Evolutionary conservation across 2,113 vertebrate genomes (phyloP).

Genomic region (Prietella phreatophila): DNA sequence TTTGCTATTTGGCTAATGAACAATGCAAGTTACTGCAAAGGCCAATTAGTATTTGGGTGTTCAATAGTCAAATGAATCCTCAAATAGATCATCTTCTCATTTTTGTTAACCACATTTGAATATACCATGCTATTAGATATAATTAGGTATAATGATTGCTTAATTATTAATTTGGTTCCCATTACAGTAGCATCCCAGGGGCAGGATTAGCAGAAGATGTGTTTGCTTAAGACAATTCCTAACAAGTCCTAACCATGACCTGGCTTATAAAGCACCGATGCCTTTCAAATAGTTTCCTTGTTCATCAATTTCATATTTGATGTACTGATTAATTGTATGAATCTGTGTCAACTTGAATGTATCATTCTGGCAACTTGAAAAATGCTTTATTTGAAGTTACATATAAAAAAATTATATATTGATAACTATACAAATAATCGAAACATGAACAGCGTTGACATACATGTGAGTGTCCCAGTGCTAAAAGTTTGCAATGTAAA

Average conservation of each 20-base stretch:
- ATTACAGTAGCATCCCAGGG: neutral
- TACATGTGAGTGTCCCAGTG: too few relatives aligned
- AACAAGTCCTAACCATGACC: too few relatives aligned
- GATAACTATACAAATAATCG: too few relatives aligned
- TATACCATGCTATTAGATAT: neutral
- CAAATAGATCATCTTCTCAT: neutral
- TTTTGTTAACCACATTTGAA: neutral
- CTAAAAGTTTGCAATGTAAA: too few relatives aligned
- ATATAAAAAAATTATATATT: too few relatives aligned
- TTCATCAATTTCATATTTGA: too few relatives aligned
- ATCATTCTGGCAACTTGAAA: too few relatives aligned
- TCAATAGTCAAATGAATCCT: neutral
- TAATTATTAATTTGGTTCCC: neutral
- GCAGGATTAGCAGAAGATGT: neutral
- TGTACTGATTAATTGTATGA: too few relatives aligned
- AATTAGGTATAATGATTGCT: neutral
- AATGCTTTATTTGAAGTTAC: too few relatives aligned
- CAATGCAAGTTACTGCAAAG: neutral
- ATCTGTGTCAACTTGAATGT: too few relatives aligned
- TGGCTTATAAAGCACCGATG: neutral
- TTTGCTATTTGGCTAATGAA: neutral
- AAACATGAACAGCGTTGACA: too few relatives aligned
- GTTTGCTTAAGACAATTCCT: neutral
- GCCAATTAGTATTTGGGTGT: neutral
- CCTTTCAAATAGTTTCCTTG: neutral